These are phyloP conservation scores for Seira sanloemensis DNA, from an alignment of 2,888 invertebrate genomes.

Conservation along the genomic window DNA sequence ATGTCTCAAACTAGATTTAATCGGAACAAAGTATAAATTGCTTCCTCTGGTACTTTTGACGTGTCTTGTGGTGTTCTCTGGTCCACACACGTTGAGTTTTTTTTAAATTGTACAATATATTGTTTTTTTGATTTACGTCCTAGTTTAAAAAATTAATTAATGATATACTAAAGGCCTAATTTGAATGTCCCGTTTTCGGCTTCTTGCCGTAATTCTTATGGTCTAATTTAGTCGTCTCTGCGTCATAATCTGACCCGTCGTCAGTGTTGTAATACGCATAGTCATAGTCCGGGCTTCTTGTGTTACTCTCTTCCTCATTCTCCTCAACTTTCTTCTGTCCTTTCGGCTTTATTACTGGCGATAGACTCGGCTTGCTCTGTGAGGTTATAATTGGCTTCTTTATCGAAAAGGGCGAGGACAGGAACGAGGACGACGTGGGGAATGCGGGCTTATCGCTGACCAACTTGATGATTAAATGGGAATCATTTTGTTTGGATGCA, in stretches of 20 bases:
- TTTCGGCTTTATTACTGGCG: not conserved
- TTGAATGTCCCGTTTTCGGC: conserved; percentile 23
- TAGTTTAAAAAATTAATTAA: not conserved
- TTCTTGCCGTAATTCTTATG: conserved; percentile 64
- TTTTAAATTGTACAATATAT: not conserved
- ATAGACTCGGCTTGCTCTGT: conserved; percentile 7
- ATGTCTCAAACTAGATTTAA: not conserved
- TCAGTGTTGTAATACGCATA: conserved; percentile 72
- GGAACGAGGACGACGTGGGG: not conserved
- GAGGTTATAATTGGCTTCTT: conserved; percentile 41
- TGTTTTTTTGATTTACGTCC: too few relatives aligned
- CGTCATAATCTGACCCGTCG: conserved; percentile 62
- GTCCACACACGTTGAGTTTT: not conserved
- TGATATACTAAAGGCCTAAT: not conserved
- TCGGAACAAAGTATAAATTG: not conserved
- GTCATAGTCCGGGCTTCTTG: conserved; percentile 72
- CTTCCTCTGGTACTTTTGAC: not conserved
- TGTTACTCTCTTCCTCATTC: conserved; percentile 42
- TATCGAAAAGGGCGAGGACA: conserved; percentile 34
- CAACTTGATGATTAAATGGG: conserved; percentile 50
- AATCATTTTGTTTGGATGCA: conserved; percentile 7
- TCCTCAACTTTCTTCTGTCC: not conserved
- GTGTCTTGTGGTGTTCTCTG: not conserved
- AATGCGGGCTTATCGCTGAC: conserved; percentile 34
- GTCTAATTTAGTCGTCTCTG: conserved; percentile 45